Percentiles rank a stretch among this genome's conserved stretches.
These are phyloP conservation scores for Hypocryptadius cinnamomeus DNA, from an alignment of 2,113 vertebrate species.

Conservation along the genomic window DNA sequence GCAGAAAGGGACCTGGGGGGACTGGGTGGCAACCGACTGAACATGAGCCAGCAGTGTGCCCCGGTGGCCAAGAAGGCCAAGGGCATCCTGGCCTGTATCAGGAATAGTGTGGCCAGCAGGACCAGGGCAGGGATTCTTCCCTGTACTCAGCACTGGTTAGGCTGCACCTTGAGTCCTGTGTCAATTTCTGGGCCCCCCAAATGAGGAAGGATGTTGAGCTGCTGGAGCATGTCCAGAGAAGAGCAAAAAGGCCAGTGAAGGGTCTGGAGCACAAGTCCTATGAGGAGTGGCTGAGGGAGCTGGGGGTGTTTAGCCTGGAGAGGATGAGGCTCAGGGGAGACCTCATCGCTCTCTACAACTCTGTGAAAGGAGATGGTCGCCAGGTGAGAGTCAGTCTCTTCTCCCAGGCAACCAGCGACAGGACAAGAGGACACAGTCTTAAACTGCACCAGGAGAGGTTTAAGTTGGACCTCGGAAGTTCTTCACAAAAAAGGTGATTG, in stretches of 20 bases:
- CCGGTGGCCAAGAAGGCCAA: background rate
- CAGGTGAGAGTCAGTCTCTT: no score
- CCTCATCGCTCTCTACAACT: no score
- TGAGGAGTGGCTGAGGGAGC: background rate
- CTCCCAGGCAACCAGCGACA: background rate
- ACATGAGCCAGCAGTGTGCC: background rate
- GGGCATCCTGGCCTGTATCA: background rate
- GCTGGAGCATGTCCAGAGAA: background rate
- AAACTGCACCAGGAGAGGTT: background rate
- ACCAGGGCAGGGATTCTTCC: background rate
- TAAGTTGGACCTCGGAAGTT: background rate
- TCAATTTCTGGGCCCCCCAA: background rate
- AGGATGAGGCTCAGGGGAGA: background rate
- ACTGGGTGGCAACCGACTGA: rapidly evolving
- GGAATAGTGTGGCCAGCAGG: background rate
- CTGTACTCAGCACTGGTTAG: background rate
- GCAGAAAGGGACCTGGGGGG: background rate
- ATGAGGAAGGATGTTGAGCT: background rate
- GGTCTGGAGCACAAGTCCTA: background rate
- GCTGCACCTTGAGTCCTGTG: background rate
- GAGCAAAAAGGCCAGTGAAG: background rate
- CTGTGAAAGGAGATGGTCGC: background rate
- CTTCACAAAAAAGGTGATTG: background rate
- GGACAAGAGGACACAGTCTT: background rate
- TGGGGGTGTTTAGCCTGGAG: background rate